Evolutionary conservation across 2,888 invertebrate genomes (phyloP).

Genomic region (Rhopalosiphum nymphaeae): DNA sequence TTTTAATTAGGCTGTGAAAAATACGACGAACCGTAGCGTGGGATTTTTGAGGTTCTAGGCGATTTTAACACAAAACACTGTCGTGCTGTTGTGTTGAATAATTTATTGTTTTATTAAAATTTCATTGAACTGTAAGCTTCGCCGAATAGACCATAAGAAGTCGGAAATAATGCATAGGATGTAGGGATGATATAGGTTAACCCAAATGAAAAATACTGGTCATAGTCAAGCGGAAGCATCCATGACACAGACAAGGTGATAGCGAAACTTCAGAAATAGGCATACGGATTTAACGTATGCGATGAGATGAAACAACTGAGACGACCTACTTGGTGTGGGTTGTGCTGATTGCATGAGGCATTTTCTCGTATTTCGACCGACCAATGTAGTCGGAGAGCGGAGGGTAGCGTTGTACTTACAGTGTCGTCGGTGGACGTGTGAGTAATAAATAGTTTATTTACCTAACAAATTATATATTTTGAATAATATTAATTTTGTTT

Average conservation of each 20-base stretch:
- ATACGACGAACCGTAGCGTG: no score
- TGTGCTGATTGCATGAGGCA: neutral
- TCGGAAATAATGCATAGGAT: no score
- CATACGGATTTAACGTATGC: neutral
- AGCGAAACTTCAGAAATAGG: neutral
- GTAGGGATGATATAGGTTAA: neutral
- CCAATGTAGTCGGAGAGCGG: neutral
- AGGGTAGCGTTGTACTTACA: neutral
- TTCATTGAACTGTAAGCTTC: neutral
- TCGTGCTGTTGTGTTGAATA: no score
- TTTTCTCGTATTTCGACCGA: neutral
- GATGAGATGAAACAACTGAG: neutral
- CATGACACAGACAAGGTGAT: no score
- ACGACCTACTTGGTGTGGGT: accelerated
- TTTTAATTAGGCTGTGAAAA: no score
- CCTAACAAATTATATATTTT: neutral
- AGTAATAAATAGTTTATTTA: neutral
- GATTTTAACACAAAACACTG: no score
- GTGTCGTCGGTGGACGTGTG: neutral
- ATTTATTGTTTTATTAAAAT: no score
- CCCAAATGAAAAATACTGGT: neutral
- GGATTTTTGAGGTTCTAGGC: no score
- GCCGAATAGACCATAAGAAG: neutral
- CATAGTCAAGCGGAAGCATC: neutral
- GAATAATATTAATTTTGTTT: neutral